Evolutionary conservation across 2,797 vertebrate genomes (phyloP).

Genomic region (Ataeniobius toweri): DNA sequence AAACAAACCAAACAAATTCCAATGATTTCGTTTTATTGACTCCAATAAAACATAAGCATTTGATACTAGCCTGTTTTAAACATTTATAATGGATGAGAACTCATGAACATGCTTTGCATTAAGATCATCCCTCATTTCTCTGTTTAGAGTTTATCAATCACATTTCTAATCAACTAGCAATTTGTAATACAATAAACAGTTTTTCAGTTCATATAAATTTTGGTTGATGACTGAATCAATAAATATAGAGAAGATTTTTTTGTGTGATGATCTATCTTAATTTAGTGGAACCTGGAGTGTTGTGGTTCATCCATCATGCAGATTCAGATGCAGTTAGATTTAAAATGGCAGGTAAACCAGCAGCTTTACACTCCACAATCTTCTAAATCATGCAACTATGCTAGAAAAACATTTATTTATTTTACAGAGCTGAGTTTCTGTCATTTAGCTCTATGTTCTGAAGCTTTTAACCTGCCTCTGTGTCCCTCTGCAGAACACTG

Average conservation of each 20-base stretch:
- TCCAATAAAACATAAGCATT: background rate
- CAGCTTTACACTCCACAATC: no score
- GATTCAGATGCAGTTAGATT: background rate
- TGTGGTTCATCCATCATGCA: background rate
- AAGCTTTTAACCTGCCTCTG: no score
- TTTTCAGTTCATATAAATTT: background rate
- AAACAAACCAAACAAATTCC: slow-evolving; percentile 12
- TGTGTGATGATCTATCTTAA: background rate
- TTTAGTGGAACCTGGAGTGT: background rate
- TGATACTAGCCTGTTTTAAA: no score
- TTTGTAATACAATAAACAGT: background rate
- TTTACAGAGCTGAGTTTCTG: no score
- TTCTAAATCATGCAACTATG: no score
- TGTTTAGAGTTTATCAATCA: background rate
- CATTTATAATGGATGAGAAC: no score
- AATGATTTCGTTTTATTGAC: background rate
- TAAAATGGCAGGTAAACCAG: background rate
- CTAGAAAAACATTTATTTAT: no score
- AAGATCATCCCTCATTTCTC: background rate
- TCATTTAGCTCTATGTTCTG: no score
- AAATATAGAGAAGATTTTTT: no score
- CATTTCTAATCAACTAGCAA: background rate
- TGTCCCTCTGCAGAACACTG: no score
- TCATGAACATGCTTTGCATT: no score
- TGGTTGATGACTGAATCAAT: background rate